Evolutionary conservation across 2,113 vertebrate genomes (phyloP).

Genomic region (Morone saxatilis): DNA sequence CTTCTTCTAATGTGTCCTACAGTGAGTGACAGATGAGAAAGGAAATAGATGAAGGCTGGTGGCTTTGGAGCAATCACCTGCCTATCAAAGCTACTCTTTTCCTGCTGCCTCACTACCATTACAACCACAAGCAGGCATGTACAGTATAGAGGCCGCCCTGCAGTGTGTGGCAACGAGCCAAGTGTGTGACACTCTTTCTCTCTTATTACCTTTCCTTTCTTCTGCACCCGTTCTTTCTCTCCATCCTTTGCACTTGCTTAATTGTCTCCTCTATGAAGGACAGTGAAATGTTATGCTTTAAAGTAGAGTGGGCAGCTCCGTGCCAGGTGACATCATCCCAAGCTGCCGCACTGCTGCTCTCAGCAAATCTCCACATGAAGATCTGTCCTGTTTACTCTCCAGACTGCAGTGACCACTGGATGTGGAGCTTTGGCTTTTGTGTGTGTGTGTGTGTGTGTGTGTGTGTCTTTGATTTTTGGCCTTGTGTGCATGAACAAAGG

Average conservation of each 20-base stretch:
- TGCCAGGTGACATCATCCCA: conserved; percentile 48
- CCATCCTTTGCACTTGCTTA: neutral
- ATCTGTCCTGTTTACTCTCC: conserved; percentile 18
- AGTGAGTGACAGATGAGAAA: neutral
- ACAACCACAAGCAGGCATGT: neutral
- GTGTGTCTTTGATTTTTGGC: conserved; percentile 25
- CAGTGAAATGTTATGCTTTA: neutral
- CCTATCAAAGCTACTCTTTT: neutral
- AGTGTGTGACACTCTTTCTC: conserved; percentile 3
- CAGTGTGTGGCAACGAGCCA: conserved; percentile 9
- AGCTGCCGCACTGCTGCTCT: conserved; percentile 46
- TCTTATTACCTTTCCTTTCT: neutral
- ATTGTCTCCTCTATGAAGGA: conserved; percentile 32
- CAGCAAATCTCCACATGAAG: conserved; percentile 49
- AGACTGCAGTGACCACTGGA: conserved; percentile 11
- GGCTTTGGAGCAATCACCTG: neutral
- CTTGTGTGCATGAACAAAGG: conserved; percentile 19
- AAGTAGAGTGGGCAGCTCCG: conserved; percentile 6
- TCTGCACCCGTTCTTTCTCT: neutral
- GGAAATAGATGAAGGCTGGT: neutral
- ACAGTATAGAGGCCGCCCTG: neutral
- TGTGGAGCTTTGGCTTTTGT: conserved; percentile 8
- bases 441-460: conserved; percentile 7
- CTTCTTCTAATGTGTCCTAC: too few relatives aligned
- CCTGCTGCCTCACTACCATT: neutral